Evolutionary conservation across 2,888 invertebrate species (phyloP).

Genomic region (Philereme vetulata): DNA sequence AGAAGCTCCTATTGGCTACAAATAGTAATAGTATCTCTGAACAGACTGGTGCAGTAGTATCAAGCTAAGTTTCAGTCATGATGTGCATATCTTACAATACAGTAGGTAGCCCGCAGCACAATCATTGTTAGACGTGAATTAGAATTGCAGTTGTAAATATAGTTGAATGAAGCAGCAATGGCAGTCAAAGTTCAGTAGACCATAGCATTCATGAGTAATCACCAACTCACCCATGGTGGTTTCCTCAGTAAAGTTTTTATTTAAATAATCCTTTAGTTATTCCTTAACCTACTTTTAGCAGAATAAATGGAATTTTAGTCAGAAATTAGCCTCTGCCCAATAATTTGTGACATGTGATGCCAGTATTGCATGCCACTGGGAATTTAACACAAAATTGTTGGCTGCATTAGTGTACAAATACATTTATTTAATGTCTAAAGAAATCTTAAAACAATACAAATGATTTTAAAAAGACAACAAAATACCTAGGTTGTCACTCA

Average conservation of each 20-base stretch:
- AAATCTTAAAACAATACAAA: background rate
- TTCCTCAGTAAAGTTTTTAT: too few relatives aligned
- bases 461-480: too few relatives aligned
- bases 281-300: too few relatives aligned
- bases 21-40: background rate
- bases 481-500: too few relatives aligned
- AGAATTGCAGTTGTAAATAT: too few relatives aligned
- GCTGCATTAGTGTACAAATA: background rate
- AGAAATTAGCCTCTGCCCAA: background rate
- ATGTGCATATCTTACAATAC: too few relatives aligned
- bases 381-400: slow-evolving; percentile 9
- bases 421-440: background rate
- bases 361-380: slow-evolving; percentile 6
- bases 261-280: too few relatives aligned
- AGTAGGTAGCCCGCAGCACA: too few relatives aligned
- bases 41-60: background rate
- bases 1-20: background rate
- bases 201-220: background rate
- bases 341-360: slow-evolving; percentile 4
- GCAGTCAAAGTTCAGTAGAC: background rate
- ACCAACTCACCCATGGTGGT: background rate
- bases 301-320: too few relatives aligned
- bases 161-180: background rate
- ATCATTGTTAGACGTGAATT: too few relatives aligned
- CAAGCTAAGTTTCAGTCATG: too few relatives aligned